Conservation (phyloP, 92 coral and sea anemone genomes). For the Galaxea fascicularis region DNA sequence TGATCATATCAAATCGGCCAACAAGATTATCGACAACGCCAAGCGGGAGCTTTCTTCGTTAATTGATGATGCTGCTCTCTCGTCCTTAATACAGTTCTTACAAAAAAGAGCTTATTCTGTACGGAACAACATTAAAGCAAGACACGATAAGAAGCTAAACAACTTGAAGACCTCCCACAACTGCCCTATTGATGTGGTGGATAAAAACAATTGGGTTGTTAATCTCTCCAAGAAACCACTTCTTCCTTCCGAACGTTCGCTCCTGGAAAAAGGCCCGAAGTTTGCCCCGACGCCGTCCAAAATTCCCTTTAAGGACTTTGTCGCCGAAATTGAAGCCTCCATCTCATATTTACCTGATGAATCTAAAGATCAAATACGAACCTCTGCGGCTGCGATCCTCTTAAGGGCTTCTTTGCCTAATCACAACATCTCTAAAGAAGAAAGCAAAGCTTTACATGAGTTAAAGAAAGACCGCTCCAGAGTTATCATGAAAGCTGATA, state of each 20-base stretch:
- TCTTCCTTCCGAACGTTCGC: no score
- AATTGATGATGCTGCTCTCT: neutral
- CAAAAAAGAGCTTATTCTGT: neutral
- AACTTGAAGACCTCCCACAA: neutral
- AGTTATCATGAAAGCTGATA: no score
- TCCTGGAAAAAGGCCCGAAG: no score
- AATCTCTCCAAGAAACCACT: no score
- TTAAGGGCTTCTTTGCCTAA: no score
- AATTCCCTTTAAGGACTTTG: neutral
- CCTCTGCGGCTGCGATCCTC: no score
- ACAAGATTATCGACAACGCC: neutral
- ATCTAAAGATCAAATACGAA: no score
- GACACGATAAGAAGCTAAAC: neutral
- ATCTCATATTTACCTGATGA: neutral
- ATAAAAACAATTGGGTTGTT: neutral
- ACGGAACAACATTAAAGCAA: neutral
- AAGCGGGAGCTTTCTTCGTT: neutral
- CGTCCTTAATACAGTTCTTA: neutral
- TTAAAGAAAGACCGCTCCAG: no score
- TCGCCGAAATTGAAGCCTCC: slow-evolving; percentile 7
- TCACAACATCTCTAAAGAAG: no score
- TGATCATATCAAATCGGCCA: neutral
- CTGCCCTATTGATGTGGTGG: neutral
- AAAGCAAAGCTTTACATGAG: no score
- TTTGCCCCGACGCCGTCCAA: neutral